Percentiles rank a stretch among this genome's conserved stretches.
Conservation (phyloP, 2,113 vertebrate species). For the Chionodraco myersi region DNA sequence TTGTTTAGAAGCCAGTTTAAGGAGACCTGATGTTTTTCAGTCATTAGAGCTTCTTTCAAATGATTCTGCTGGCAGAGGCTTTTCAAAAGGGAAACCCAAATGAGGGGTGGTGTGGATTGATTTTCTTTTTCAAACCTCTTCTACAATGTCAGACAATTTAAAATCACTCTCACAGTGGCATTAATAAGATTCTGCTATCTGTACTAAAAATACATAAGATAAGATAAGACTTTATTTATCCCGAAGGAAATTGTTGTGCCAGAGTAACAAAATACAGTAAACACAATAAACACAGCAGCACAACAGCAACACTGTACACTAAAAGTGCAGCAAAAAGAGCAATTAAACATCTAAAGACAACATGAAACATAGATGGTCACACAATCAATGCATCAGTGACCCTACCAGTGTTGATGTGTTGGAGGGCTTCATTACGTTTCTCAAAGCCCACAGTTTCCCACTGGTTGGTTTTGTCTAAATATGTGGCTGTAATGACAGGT, state of each 20-base stretch:
- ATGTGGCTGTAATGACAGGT: constrained; percentile 75
- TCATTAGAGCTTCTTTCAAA: too few species aligned
- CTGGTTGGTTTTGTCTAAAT: constrained; percentile 81
- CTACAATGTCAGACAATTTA: not conserved
- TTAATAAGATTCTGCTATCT: not conserved
- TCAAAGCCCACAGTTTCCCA: constrained; percentile 74
- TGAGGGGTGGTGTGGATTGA: not conserved
- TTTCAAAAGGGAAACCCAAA: too few species aligned
- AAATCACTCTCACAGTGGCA: not conserved
- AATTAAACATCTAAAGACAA: too few species aligned
- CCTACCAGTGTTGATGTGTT: constrained; percentile 73
- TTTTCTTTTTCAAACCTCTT: not conserved
- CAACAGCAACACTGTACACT: too few species aligned
- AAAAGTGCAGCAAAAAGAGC: too few species aligned
- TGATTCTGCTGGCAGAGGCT: not conserved
- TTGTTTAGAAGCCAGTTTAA: not conserved
- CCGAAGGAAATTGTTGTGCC: too few species aligned
- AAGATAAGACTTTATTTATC: too few species aligned
- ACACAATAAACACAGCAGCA: too few species aligned
- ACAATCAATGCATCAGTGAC: not conserved
- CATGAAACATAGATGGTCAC: too few species aligned
- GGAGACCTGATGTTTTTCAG: too few species aligned
- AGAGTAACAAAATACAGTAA: too few species aligned
- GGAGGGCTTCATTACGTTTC: constrained; percentile 55
- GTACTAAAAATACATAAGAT: not conserved